phyloP scores from a whole-genome alignment of 2,797 vertebrate genomes.

The Chromobotia macracanthus region DNA sequence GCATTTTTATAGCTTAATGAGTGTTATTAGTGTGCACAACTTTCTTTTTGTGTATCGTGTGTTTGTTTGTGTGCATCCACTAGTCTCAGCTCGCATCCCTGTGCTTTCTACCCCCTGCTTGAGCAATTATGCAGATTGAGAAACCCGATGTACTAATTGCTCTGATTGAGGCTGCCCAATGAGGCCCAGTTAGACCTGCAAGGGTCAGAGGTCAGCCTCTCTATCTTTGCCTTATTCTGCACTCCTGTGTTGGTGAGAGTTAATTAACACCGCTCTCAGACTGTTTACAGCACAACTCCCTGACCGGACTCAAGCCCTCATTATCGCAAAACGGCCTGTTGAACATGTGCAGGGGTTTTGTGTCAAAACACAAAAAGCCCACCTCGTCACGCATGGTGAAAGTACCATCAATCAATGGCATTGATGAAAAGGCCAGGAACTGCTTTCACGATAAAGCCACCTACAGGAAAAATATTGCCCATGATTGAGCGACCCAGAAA shows the following conservation, averaged over 20 bases:
- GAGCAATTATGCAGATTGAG: conserved; percentile 84
- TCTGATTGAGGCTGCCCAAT: conserved; percentile 75
- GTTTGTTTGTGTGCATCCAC: conserved; percentile 44
- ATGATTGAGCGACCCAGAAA: conserved; percentile 16
- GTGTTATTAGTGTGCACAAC: conserved; percentile 22
- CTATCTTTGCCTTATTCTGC: conserved; percentile 52
- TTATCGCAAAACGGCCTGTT: conserved; percentile 44
- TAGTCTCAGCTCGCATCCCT: conserved; percentile 21
- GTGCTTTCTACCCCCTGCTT: conserved; percentile 66
- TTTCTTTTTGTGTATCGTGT: conserved; percentile 25
- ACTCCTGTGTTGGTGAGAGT: conserved; percentile 55
- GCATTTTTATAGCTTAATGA: conserved; percentile 27
- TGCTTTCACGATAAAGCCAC: conserved; percentile 22
- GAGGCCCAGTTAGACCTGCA: conserved; percentile 63
- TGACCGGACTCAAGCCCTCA: conserved; percentile 77
- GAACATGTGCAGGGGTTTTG: conserved; percentile 1
- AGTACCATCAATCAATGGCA: conserved; percentile 25
- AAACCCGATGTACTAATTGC: conserved; percentile 80
- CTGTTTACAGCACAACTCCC: conserved; percentile 46
- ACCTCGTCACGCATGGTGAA: neutral
- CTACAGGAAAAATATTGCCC: conserved; percentile 40
- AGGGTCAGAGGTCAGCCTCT: conserved; percentile 41
- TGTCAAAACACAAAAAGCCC: conserved; percentile 20
- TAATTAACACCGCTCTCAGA: conserved; percentile 57
- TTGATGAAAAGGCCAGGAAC: conserved; percentile 11